Percentiles rank a stretch among this genome's conserved stretches.
Evolutionary conservation across 2,113 vertebrate genomes (phyloP).

Genomic region (Puma concolor): DNA sequence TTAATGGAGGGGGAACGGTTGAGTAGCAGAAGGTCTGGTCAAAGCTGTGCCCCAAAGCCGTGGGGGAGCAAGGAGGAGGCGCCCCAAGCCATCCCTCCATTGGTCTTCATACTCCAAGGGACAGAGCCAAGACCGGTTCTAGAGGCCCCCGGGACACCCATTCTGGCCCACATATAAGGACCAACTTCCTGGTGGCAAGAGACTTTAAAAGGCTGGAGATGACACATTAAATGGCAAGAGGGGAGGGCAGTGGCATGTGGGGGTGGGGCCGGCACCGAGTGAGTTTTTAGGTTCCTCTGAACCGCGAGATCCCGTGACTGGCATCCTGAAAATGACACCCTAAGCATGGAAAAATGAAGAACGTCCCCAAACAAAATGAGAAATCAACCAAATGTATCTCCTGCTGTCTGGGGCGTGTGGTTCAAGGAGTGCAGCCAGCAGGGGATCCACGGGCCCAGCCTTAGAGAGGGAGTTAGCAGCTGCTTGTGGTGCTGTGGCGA

Average conservation of each 20-base stretch:
- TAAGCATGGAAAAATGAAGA: slow-evolving; percentile 44
- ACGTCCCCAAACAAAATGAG: slow-evolving; percentile 54
- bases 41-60: neutral
- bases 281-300: neutral
- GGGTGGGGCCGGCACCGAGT: neutral
- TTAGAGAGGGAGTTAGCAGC: neutral
- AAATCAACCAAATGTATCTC: slow-evolving; percentile 54
- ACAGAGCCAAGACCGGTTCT: neutral
- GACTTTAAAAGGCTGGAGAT: neutral
- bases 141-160: neutral
- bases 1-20: neutral
- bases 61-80: too few relatives aligned
- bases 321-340: neutral
- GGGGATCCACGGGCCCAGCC: neutral
- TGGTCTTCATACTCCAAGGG: neutral
- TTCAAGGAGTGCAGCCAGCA: neutral
- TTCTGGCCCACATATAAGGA: neutral
- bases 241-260: neutral
- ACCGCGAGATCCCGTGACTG: neutral
- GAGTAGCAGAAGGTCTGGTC: neutral
- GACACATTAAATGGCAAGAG: fast-evolving
- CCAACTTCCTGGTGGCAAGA: neutral
- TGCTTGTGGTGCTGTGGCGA: fast-evolving
- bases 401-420: neutral
- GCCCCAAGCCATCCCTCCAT: fast-evolving